Evolutionary conservation across 1,140 invertebrate genomes (phyloP), one percentile per base, ranked within the genome.

Genomic region (Heliothis virescens): DNA sequence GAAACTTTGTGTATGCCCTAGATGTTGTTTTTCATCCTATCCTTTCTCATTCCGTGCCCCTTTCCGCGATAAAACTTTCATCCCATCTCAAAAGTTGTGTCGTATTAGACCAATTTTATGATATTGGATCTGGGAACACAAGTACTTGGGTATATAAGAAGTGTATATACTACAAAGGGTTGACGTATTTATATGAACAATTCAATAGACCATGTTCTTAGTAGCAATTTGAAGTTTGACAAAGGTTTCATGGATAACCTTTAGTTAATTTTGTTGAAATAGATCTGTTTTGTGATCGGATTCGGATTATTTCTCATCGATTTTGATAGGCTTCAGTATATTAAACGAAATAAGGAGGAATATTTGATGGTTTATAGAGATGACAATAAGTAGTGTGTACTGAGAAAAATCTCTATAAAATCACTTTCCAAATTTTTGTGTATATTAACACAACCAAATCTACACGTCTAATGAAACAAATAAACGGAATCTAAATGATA

Each of bases 101-200:
- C 59, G 11, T 62, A 13, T 62, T 29, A 62, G 13, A 18, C 59
- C 59, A 62, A 62, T 62, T 62, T 62, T 62, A 62, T 62, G 11
- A 62, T 62, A 62, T 57, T 57, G 55, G 55, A 57, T 57, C 55
- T 57, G 11, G n/a, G n/a, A 15, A 57, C 18, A 57, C 55, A 57
- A 57, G 55, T 57, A 55, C 53, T 55, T 55, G 53, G 5, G 11
- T 11, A 16, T 18, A 18, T 57, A 57, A 18, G 55, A 0, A 53
- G 52, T 53, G 12, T 57, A 57, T 15, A 41, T 41, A 41, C n/a
- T 62, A 34, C 21, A 29, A 29, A 62, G 59, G 59, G 12, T 62
- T 15, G 26, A 15, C 55, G 59, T 34, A 62, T 21, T 2, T 29
- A 29, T 62, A 26, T 62, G 18, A 62, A 62, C 59, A 57, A 57